Percentiles rank a stretch among this genome's conserved stretches.
phyloP scores from a whole-genome alignment of 2,797 vertebrate species.

The Lacerta viridis region DNA sequence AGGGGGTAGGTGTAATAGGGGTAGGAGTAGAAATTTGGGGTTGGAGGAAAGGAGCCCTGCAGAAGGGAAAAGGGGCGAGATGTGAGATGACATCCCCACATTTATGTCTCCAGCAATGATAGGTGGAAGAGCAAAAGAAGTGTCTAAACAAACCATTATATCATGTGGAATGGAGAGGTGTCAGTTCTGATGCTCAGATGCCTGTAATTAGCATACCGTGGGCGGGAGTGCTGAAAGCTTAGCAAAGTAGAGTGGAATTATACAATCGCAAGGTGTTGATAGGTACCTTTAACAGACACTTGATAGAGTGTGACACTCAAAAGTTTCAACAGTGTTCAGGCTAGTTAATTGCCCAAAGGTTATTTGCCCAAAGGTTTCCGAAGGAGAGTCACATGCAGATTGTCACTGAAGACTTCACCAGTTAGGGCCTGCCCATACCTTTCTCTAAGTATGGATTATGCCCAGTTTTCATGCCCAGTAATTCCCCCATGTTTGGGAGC shows the following conservation, averaged over 20 bases:
- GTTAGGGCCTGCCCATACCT: no score
- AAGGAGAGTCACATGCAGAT: background rate
- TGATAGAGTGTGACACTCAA: constrained; percentile 16
- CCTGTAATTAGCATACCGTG: background rate
- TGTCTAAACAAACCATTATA: constrained; percentile 25
- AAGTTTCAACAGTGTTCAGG: background rate
- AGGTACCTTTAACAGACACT: background rate
- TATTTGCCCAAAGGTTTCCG: background rate
- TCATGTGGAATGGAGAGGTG: background rate
- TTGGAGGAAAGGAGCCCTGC: background rate
- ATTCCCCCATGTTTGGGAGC: no score
- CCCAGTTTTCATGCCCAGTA: background rate
- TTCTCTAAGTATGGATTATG: background rate
- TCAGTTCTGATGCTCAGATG: background rate
- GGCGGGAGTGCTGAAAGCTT: constrained; percentile 23
- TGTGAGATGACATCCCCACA: background rate
- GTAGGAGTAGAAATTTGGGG: background rate
- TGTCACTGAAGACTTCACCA: background rate
- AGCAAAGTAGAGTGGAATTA: constrained; percentile 6
- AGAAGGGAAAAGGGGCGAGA: background rate
- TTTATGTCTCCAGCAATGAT: background rate
- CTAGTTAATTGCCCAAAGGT: constrained; percentile 12
- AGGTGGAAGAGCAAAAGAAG: background rate
- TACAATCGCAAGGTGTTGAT: constrained; percentile 23
- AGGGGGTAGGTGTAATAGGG: background rate